Conservation (phyloP, 2,888 invertebrate genomes). For the Tachina lurida region DNA sequence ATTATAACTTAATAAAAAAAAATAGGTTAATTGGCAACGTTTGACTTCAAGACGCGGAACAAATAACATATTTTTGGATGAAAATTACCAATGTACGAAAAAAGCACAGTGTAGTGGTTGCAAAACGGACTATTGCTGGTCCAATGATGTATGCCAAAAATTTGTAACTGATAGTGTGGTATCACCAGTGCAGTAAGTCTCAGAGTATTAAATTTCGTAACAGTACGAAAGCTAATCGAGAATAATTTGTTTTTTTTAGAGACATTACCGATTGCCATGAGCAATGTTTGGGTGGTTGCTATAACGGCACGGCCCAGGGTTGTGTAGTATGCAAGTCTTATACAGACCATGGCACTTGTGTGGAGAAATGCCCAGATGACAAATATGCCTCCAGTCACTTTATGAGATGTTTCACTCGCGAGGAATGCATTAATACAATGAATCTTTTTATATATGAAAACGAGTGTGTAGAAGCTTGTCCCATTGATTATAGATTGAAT, state of each 20-base stretch:
- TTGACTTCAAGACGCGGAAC: conserved; percentile 77
- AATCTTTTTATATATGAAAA: conserved; percentile 70
- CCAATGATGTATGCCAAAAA: conserved; percentile 78
- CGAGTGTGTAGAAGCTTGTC: conserved; percentile 76
- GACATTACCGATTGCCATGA: conserved; percentile 85
- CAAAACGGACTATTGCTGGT: conserved; percentile 79
- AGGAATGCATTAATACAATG: conserved; percentile 85
- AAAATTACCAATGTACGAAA: conserved; percentile 72
- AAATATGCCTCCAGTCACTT: conserved; percentile 83
- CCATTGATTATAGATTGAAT: conserved; percentile 73
- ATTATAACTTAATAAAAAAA: background rate
- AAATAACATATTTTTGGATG: conserved; percentile 75
- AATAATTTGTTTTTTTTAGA: conserved; percentile 65
- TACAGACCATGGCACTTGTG: conserved; percentile 85
- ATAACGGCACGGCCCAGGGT: conserved; percentile 79
- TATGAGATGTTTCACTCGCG: conserved; percentile 87
- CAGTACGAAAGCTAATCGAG: background rate
- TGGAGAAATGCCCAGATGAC: conserved; percentile 86
- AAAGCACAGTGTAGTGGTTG: conserved; percentile 77
- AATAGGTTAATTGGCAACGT: conserved; percentile 80
- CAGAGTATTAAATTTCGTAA: background rate
- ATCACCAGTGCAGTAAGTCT: conserved; percentile 74
- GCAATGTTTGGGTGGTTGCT: conserved; percentile 92
- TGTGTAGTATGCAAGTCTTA: conserved; percentile 89
- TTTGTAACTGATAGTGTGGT: conserved; percentile 79